Evolutionary conservation across 1,140 invertebrate genomes (phyloP).

Genomic region (Centruroides vittatus): DNA sequence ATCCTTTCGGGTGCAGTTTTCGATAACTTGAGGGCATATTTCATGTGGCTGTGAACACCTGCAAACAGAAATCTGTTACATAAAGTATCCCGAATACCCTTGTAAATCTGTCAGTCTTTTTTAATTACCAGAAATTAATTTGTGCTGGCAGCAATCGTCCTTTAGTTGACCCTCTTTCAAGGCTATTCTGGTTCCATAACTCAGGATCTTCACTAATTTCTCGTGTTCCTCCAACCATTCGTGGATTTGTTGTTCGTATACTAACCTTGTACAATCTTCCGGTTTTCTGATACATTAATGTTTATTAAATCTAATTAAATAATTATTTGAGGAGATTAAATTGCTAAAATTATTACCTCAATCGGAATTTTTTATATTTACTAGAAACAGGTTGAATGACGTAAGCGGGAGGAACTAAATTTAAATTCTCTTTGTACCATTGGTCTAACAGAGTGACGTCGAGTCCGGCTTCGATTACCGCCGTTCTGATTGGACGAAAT

Average conservation of each 20-base stretch:
- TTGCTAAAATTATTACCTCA: too few relatives aligned
- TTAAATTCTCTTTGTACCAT: constrained; percentile 21
- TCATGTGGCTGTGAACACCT: constrained; percentile 19
- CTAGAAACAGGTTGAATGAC: not conserved
- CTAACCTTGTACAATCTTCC: too few relatives aligned
- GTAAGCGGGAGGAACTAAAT: constrained; percentile 5
- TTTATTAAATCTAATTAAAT: too few relatives aligned
- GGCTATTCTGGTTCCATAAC: constrained; percentile 17
- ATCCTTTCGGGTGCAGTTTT: constrained; percentile 9
- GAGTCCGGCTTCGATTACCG: constrained; percentile 18
- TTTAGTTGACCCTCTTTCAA: constrained; percentile 13
- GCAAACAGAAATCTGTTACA: not conserved
- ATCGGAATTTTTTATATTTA: too few relatives aligned
- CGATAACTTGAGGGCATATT: constrained; percentile 15
- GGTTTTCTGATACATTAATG: too few relatives aligned
- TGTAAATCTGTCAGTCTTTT: too few relatives aligned
- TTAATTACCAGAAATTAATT: constrained; percentile 9
- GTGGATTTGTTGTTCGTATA: too few relatives aligned
- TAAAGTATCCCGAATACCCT: too few relatives aligned
- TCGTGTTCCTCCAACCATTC: constrained; percentile 16
- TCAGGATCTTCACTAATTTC: constrained; percentile 15
- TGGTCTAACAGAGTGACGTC: constrained; percentile 23
- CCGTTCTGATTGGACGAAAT: constrained; percentile 25
- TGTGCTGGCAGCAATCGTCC: constrained; percentile 4
- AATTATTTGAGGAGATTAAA: too few relatives aligned